phyloP scores from a whole-genome alignment of 2,797 vertebrate species.

The Strix occidentalis region DNA sequence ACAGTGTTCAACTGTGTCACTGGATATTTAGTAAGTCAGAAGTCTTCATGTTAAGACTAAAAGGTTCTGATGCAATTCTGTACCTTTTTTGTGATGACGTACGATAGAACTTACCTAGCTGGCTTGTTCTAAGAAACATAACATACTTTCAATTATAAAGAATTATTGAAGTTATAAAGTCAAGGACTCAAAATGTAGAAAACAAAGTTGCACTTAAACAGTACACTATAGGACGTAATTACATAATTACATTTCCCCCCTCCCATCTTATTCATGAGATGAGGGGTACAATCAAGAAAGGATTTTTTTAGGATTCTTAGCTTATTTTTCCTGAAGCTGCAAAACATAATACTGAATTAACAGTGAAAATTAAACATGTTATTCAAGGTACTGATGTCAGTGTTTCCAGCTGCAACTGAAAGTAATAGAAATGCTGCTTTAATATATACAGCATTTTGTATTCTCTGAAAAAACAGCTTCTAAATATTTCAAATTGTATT shows the following conservation, averaged over 20 bases:
- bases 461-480: neutral
- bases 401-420: neutral
- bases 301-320: neutral
- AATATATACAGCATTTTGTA: neutral
- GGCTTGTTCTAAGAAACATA: neutral
- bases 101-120: neutral
- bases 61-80: neutral
- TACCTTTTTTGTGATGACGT: neutral
- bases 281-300: neutral
- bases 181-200: neutral
- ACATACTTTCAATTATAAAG: neutral
- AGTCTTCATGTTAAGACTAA: neutral
- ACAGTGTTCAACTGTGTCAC: neutral
- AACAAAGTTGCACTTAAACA: neutral
- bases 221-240: neutral
- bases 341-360: neutral
- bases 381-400: neutral
- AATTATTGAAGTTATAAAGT: neutral
- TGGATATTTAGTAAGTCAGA: neutral
- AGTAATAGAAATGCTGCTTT: neutral
- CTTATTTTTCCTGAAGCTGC: neutral
- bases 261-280: neutral
- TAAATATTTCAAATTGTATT: neutral
- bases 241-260: accelerated
- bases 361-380: neutral